These are phyloP conservation scores for Mionectes olivaceus DNA, from an alignment of 2,797 vertebrate species.

Conservation along the genomic window DNA sequence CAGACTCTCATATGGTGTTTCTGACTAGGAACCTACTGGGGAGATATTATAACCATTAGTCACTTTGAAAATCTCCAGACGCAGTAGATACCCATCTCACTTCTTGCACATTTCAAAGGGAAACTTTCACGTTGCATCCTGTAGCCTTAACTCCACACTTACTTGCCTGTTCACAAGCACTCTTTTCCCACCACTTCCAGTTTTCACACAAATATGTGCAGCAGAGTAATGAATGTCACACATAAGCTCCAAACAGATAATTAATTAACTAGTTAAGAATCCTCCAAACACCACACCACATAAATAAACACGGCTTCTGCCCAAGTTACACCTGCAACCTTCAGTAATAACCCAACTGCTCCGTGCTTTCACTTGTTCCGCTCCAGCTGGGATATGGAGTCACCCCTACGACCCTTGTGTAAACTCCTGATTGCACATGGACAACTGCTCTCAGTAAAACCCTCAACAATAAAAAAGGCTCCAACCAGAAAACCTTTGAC, in stretches of 20 bases:
- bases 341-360: not conserved
- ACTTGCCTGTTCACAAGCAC: not conserved
- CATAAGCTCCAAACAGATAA: not conserved
- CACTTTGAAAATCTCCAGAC: not conserved
- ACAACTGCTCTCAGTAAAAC: not conserved
- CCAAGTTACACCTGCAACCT: not conserved
- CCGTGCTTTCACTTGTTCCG: rapidly evolving
- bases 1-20: not conserved
- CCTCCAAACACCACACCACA: not conserved
- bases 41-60: not conserved
- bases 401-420: rapidly evolving
- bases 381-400: not conserved
- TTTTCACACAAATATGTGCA: not conserved
- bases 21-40: not conserved
- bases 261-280: not conserved
- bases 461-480: not conserved
- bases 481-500: not conserved
- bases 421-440: not conserved
- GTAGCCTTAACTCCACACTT: not conserved
- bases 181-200: not conserved
- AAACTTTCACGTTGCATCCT: not conserved
- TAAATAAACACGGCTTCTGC: not conserved
- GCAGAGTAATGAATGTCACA: not conserved
- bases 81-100: not conserved
- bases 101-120: not conserved